Evolutionary conservation across 2,113 vertebrate species (phyloP), one percentile per base, ranked within the genome.

Genomic region (Burhinus oedicnemus): DNA sequence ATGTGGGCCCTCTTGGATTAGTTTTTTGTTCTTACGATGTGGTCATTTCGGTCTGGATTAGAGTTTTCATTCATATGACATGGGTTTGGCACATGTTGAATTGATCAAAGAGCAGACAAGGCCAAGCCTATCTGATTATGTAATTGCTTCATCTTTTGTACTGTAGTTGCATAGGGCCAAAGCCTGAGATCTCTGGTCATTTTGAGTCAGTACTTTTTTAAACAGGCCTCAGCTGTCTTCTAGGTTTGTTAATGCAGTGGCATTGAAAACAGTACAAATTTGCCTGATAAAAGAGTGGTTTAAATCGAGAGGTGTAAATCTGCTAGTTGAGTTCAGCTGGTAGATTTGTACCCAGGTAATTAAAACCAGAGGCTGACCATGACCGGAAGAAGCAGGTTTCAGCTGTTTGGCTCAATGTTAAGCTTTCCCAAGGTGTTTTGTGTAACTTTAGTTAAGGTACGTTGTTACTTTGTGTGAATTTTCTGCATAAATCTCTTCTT

Each of bases 21-120:
- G 26, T 40, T 92, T 92, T 87, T 89, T 0, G 0, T 76, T 83
- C 68, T 87, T 83, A 60, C 44, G 83, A 84, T 36, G 40, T 30
- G 85, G 77, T 72, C 0, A 26, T 93, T 94, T 86, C 1, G 0
- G 79, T 88, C 82, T 79, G 75, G 74, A 72, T 91, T 83, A 91
- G 52, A 84, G 95, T 95, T 94, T 93, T 86, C 19, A 25, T 85
- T 86, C 44, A 57, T 74, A n/a, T 65, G 83, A 90, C 38, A n/a
- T 44, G 52, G 47, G 57, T 58, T 96, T 90, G 52, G 60, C 54
- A 58, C 85, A 74, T 66, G 40, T 78, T 90, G 92, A 93, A 70
- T 27, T 83, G 58, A 96, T 94, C 69, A 82, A 77, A 83, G 18
- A 57, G 38, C 34, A 66, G 61, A 75, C 9, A 83, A 87, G 61